Evolutionary conservation across 1,140 invertebrate genomes (phyloP), one percentile per base, ranked within the genome.

Genomic region (Apis laboriosa): DNA sequence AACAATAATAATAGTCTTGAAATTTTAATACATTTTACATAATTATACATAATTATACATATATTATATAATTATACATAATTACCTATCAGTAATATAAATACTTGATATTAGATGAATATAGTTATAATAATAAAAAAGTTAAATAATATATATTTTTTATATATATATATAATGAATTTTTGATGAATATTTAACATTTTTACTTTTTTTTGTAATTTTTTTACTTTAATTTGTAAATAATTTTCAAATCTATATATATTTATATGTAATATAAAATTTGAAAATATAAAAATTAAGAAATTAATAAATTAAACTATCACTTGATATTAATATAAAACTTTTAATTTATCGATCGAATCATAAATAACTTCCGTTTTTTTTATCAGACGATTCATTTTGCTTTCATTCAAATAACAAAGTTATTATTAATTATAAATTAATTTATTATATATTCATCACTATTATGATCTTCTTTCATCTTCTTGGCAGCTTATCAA

Each of bases 401-500:
- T 34, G 34, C 34, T 34, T 34, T 34, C 3, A 34, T 34, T 34
- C n/a, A 34, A 34, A 34, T 34, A 34, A 28, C 28, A 28, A 28
- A 34, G 34, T 34, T 34, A n/a, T n/a, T n/a, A n/a, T n/a, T n/a
- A n/a, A n/a, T n/a, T n/a, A n/a, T n/a, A 34, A 3, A 34, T 34
- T 34, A 34, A 34, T 34, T 34, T 34, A 34, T 34, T 4, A 34
- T 34, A 2, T 34, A 34, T 34, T 34, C 34, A 34, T 2, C 3
- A 34, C 3, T 34, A 34, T 34, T 34, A 34, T 34, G 34, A 34
- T 28, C 56, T 60, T 73, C 56, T 71, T 56, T 58, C 67, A 79
- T 80, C 70, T 80, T 80, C 70, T 60, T 80, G 68, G 60, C 68
- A 80, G 77, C 55, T 80, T 53, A 56, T 80, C 28, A 80, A 80